Conservation (phyloP, 2,888 invertebrate genomes). For the Nomada ruficornis region DNA sequence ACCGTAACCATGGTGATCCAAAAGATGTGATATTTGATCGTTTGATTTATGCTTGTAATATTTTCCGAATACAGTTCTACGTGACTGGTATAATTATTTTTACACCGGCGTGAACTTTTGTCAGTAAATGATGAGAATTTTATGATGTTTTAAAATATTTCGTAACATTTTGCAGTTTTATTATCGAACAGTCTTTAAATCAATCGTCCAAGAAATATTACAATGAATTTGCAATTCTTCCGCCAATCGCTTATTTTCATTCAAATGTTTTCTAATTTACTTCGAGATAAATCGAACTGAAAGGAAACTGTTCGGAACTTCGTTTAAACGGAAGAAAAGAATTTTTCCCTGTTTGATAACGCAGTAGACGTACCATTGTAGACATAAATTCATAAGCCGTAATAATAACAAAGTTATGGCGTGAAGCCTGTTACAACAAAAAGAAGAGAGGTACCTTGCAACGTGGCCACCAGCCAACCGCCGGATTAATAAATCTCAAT, state of each 20-base stretch:
- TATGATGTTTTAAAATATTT: neutral
- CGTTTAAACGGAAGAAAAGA: neutral
- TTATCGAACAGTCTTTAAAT: too few species aligned
- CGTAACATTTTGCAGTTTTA: neutral
- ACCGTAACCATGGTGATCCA: neutral
- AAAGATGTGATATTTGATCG: neutral
- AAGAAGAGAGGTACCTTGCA: slow-evolving; percentile 60
- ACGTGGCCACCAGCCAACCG: slow-evolving; percentile 70
- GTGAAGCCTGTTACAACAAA: slow-evolving; percentile 46
- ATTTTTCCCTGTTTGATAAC: neutral
- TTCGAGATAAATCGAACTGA: neutral
- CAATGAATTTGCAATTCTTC: too few species aligned
- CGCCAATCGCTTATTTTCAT: neutral
- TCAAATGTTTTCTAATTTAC: neutral
- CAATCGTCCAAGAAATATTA: too few species aligned
- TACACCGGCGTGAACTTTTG: too few species aligned
- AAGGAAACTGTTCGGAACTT: neutral
- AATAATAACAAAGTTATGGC: slow-evolving; percentile 63
- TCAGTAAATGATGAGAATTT: too few species aligned
- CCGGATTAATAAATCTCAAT: slow-evolving; percentile 84
- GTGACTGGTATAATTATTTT: neutral
- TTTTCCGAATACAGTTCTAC: neutral
- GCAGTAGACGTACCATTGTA: slow-evolving; percentile 5
- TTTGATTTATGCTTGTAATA: neutral
- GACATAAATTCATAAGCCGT: slow-evolving; percentile 41